Evolutionary conservation across 2,113 vertebrate species (phyloP), one percentile per base, ranked within the genome.

Genomic region (Taurulus bubalis): DNA sequence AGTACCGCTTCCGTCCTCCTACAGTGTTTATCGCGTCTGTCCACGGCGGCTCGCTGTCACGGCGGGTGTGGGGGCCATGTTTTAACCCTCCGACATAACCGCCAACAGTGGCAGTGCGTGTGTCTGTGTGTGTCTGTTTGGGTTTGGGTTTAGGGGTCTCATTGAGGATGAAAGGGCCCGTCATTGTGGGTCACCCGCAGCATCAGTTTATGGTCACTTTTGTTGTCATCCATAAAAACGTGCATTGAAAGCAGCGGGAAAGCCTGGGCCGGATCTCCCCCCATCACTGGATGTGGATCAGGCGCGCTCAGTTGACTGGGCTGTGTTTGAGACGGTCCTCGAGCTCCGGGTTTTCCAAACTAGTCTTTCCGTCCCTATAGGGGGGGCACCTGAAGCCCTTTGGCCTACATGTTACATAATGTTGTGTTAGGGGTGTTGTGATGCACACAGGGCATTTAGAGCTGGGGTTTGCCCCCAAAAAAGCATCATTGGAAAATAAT

Each of bases 1-100:
- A 96, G 96, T 96, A 79, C 9, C 6, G 9, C 3, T 18, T 40
- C 38, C 9, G 38, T 40, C 38, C 10, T 14, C 38, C 40, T 14
- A 11, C 40, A 2, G 14, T 20, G n/a, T 18, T 8, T 1, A 11
- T 14, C 6, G 40, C 40, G 12, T 42, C 40, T 42, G 40, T 40
- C 38, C 38, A 40, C 38, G 38, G 38, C 38, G 2, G 38, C 34
- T 34, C 34, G 34, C 34, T 34, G 34, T 34, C 34, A 34, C 34
- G 34, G 34, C 34, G 5, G 34, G 1, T 34, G 4, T 1, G 40
- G 40, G 40, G 40, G 40, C 2, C 38, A 40, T 42, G 40, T 9
- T 42, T 49, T n/a, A 26, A 20, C 38, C 2, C 20, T 42, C 24
- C 10, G 14, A 12, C 8, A 28, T 49, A 4, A 40, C 5, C 5